Evolutionary conservation across 2,888 invertebrate genomes (phyloP), one percentile per base, ranked within the genome.

Genomic region (Folsomia candida): DNA sequence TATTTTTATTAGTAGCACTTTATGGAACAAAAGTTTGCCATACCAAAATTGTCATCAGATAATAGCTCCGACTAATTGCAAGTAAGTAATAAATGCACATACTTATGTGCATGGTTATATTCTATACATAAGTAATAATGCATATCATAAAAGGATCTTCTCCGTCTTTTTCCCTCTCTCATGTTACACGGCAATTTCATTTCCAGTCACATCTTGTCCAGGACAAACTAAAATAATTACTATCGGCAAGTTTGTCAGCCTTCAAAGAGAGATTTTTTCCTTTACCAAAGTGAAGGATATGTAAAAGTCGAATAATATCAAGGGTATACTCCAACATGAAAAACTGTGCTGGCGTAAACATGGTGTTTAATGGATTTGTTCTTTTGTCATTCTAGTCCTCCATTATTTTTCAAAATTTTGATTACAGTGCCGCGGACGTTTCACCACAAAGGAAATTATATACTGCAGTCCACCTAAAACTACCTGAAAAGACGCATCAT

Each of bases 201-300:
- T 37, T 37, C 14, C 37, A 37, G 37, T 9, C 37, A 4, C 37
- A 37, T 14, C 14, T 37, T 37, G 37, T 54, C 54, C 54, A 61
- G 61, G n/a, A 28, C 28, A 61, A 61, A 61, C 61, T n/a, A 61
- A 61, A 61, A 60, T 64, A 64, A 64, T 64, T 64, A 64, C 63
- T 47, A 64, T 64, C 63, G 63, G 63, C 63, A 64, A 62, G 62
- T 62, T 25, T 64, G 63, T 64, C 37, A 64, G 51, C 51, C 47
- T 22, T 64, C 63, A 64, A 64, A 64, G 63, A 64, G 25, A 2
- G 28, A 14, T 54, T 54, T 54, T 54, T 54, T 14, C 20, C 54
- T 54, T 22, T 47, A 47, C 47, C 18, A 47, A 11, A 47, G 47
- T n/a, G 47, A 11, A 47, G 47, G 9, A 47, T 47, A 47, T 11